These are phyloP conservation scores for Cotesia congregata DNA, from an alignment of 2,888 invertebrate genomes.

Conservation along the genomic window DNA sequence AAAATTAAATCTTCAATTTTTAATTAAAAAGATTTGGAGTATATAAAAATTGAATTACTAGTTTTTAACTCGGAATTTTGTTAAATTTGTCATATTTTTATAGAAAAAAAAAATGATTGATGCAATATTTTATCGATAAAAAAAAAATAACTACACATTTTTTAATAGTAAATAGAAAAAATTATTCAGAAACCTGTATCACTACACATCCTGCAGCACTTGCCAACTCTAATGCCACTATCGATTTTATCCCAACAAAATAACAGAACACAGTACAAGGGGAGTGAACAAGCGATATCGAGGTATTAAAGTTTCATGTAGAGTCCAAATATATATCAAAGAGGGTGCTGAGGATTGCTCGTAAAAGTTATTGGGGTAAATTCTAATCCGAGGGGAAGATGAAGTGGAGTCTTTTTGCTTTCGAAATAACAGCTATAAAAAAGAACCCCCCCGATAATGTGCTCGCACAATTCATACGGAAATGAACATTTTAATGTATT, in stretches of 20 bases:
- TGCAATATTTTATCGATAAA: no score
- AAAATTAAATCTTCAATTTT: no score
- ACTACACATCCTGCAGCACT: background rate
- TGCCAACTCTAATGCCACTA: background rate
- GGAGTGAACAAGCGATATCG: conserved; percentile 19
- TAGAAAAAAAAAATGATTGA: no score
- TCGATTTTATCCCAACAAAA: conserved; percentile 5
- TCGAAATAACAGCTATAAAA: background rate
- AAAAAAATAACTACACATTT: no score
- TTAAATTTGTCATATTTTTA: no score
- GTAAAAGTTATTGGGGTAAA: background rate
- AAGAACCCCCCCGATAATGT: background rate
- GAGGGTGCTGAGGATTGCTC: conserved; percentile 14
- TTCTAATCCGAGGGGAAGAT: conserved; percentile 4
- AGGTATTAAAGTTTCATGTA: conserved; percentile 32
- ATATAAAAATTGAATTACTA: no score
- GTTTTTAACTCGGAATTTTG: no score
- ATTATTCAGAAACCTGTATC: no score
- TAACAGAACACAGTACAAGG: background rate
- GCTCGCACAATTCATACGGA: background rate
- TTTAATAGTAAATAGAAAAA: no score
- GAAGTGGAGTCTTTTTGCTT: background rate
- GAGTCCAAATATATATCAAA: background rate
- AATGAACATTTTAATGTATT: background rate
- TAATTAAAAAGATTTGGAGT: no score